Conservation (phyloP, 1,140 invertebrate genomes). For the Nasonia vitripennis region DNA sequence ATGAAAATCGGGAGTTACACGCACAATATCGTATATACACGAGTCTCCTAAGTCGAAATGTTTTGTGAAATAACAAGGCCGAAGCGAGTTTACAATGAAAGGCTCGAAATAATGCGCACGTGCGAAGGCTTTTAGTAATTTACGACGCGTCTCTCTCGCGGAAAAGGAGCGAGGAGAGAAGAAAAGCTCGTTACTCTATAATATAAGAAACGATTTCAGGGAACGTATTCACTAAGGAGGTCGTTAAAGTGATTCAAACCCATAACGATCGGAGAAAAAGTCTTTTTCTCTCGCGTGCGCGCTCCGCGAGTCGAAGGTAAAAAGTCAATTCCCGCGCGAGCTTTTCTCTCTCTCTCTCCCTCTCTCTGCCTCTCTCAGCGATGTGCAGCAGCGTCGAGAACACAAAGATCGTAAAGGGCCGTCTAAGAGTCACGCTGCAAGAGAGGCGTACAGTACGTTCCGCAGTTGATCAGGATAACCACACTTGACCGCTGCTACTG, state of each 20-base stretch:
- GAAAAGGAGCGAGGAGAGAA: constrained; percentile 5
- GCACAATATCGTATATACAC: too few relatives aligned
- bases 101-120: too few relatives aligned
- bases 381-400: too few relatives aligned
- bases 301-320: neutral
- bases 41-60: too few relatives aligned
- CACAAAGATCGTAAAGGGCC: constrained; percentile 8
- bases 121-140: too few relatives aligned
- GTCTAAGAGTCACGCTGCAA: neutral
- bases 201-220: constrained; percentile 7
- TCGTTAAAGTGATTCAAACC: constrained; percentile 36
- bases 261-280: neutral
- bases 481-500: too few relatives aligned
- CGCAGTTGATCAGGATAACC: too few relatives aligned
- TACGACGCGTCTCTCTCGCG: neutral
- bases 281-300: neutral
- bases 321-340: neutral
- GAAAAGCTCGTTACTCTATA: constrained; percentile 1
- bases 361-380: neutral
- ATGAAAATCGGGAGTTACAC: too few relatives aligned
- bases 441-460: too few relatives aligned
- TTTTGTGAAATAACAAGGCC: too few relatives aligned
- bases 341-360: neutral
- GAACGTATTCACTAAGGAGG: constrained; percentile 19
- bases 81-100: too few relatives aligned